These are phyloP conservation scores for Agriotes lineatus DNA, from an alignment of 2,888 invertebrate species.

Conservation along the genomic window DNA sequence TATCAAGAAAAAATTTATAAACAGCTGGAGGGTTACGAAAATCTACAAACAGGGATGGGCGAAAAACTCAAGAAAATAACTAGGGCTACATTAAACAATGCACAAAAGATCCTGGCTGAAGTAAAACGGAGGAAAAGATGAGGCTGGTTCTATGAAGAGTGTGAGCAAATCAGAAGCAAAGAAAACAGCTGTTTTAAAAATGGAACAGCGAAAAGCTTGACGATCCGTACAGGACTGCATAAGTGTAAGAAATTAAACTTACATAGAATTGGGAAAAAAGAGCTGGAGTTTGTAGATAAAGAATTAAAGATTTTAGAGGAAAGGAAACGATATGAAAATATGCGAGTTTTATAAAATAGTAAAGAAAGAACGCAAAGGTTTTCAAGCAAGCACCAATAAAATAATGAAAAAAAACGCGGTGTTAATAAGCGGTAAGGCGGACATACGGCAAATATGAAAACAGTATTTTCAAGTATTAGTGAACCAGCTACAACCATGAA, in stretches of 20 bases:
- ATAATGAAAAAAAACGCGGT: neutral
- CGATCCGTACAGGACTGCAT: too few relatives aligned
- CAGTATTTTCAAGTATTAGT: neutral
- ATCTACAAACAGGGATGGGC: neutral
- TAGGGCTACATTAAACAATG: neutral
- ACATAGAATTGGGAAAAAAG: neutral
- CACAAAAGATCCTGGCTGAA: neutral
- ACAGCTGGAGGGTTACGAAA: neutral
- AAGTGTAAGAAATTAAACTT: too few relatives aligned
- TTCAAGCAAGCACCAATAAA: neutral
- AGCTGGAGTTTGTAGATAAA: neutral
- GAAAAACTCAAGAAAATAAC: neutral
- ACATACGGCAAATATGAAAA: neutral
- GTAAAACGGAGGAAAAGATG: too few relatives aligned
- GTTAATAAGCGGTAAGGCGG: neutral
- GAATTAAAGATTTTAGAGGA: neutral
- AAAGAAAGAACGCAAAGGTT: neutral
- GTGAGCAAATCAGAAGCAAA: neutral
- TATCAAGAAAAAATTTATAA: neutral
- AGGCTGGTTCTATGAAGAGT: too few relatives aligned
- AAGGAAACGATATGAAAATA: neutral
- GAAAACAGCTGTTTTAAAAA: neutral
- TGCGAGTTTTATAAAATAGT: neutral
- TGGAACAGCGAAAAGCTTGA: neutral
- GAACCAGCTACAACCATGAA: neutral